Percentiles rank a stretch among this genome's conserved stretches.
These are phyloP conservation scores for Eubasilissa splendida DNA, from an alignment of 2,888 invertebrate species.

Conservation along the genomic window DNA sequence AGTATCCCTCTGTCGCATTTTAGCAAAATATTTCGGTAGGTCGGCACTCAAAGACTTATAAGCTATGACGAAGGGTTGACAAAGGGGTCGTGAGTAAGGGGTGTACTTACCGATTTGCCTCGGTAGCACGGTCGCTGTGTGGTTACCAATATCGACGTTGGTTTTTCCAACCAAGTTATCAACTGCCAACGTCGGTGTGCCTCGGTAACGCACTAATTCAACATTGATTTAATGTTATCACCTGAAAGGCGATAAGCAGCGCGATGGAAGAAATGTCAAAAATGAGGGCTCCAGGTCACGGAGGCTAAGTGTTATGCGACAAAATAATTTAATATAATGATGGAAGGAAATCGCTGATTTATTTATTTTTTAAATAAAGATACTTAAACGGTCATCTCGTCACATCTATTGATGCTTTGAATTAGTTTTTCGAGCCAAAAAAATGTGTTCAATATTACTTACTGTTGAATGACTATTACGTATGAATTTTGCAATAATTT, in stretches of 20 bases:
- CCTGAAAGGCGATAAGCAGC: constrained; percentile 64
- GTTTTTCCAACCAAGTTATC: constrained; percentile 44
- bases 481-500: too few relatives aligned
- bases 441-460: too few relatives aligned
- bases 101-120: constrained; percentile 49
- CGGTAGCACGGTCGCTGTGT: constrained; percentile 42
- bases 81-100: neutral
- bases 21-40: too few relatives aligned
- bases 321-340: neutral
- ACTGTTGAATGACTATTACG: too few relatives aligned
- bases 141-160: constrained; percentile 56
- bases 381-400: neutral
- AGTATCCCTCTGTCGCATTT: too few relatives aligned
- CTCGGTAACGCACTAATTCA: constrained; percentile 72
- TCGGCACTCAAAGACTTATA: too few relatives aligned
- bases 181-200: constrained; percentile 61
- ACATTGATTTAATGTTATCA: constrained; percentile 73
- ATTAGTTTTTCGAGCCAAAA: too few relatives aligned
- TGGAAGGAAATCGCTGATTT: neutral
- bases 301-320: constrained; percentile 14
- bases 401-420: too few relatives aligned
- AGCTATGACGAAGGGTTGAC: too few relatives aligned
- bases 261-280: constrained; percentile 55
- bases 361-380: neutral
- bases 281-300: constrained; percentile 30